Evolutionary conservation across 2,113 vertebrate genomes (phyloP), one percentile per base, ranked within the genome.

Genomic region (Picathartes gymnocephalus): DNA sequence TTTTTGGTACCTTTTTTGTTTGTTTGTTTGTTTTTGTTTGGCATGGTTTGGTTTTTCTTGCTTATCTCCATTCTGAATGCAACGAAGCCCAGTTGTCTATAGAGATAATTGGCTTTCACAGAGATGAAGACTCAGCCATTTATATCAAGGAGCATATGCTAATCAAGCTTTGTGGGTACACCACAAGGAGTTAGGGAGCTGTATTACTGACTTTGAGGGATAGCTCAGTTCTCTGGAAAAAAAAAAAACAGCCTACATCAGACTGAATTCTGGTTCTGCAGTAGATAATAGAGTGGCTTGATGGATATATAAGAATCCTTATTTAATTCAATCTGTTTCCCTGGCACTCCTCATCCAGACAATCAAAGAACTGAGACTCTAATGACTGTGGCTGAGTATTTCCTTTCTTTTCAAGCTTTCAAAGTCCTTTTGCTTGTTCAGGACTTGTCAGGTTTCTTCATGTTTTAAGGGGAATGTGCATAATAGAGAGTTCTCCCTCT

Each of bases 381-480:
- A 93, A 93, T 71, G 69, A 79, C 68, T 65, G 13, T 60, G 58
- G 53, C 64, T 88, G 93, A 90, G 86, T 74, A 90, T 70, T 78
- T 74, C 28, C 37, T 95, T 93, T 90, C 76, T 68, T 90, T 86
- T 78, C 44, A 90, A 83, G 73, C 60, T 92, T 89, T 85, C 71
- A 83, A 44, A 93, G 92, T 95, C 40, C 64, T 92, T 85, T 74
- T 77, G 30, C n/a, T 65, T 80, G 48, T 81, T 58, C 45, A 90
- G 88, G n/a, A 85, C 70, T 90, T 90, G 70, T 22, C 87, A 76
- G 44, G 16, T 95, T 96, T 93, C 69, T 83, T 86, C 61, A 56
- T 30, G 31, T 56, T 86, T 60, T 51, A 60, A 71, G 31, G 40
- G 17, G 21, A 93, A 83, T 39, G 21, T 28, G 14, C 80, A 61